These are phyloP conservation scores for Erebia aethiops DNA, from an alignment of 2,888 invertebrate species.

Conservation along the genomic window DNA sequence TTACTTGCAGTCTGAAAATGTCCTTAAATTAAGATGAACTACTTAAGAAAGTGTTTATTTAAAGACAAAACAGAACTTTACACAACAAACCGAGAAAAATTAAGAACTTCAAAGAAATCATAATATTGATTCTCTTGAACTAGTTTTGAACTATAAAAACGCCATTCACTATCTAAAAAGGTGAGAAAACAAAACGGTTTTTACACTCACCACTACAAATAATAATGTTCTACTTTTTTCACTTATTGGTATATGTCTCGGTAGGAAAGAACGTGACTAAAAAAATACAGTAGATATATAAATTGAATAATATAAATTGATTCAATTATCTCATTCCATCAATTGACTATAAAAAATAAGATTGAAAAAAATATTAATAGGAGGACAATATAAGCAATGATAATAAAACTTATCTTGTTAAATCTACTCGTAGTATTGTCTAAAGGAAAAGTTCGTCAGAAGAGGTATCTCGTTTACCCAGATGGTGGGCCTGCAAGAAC, in stretches of 20 bases:
- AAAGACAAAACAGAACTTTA: no score
- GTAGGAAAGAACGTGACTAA: conserved; percentile 48
- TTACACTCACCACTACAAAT: conserved; percentile 65
- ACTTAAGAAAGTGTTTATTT: no score
- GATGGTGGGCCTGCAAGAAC: conserved; percentile 83
- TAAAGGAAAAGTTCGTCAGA: conserved; percentile 61
- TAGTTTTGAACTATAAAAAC: neutral
- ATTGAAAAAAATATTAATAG: neutral
- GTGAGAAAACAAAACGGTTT: conserved; percentile 80
- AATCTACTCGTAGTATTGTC: conserved; percentile 54
- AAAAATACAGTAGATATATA: neutral
- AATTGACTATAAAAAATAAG: neutral
- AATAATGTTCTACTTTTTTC: conserved; percentile 69
- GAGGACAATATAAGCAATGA: conserved; percentile 39
- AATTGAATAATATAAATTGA: conserved; percentile 24
- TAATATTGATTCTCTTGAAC: neutral
- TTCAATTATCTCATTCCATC: conserved; percentile 9
- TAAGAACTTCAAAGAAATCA: no score
- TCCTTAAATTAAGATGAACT: no score
- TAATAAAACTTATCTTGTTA: conserved; percentile 65
- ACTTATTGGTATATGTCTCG: conserved; percentile 63
- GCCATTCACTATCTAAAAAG: conserved; percentile 63
- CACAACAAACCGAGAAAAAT: no score
- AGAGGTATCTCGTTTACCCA: conserved; percentile 82
- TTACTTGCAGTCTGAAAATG: no score